A percentile compares a stretch with the other conserved stretches of the same genome.
phyloP scores from a whole-genome alignment of 1,140 invertebrate genomes.

The Aphelenchoides avenae region DNA sequence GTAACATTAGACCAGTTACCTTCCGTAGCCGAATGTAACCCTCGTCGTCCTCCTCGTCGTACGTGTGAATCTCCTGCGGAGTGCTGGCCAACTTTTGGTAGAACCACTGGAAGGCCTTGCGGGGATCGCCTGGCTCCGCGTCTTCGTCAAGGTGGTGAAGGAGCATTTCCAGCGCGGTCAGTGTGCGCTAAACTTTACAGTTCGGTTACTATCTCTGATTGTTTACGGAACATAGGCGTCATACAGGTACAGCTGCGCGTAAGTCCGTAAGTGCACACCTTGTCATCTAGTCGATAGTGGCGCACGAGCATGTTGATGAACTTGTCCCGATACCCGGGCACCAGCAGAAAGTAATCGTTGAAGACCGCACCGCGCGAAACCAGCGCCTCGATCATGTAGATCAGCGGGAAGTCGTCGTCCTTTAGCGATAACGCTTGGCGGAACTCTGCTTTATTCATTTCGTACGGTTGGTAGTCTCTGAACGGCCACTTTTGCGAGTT shows the following conservation, averaged over 20 bases:
- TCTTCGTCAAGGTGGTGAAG: neutral
- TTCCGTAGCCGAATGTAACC: conserved; percentile 23
- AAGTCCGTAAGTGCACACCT: neutral
- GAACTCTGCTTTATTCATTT: too few relatives aligned
- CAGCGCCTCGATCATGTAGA: conserved; percentile 18
- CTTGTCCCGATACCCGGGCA: neutral
- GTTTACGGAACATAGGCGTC: too few relatives aligned
- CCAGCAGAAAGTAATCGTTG: conserved; percentile 1
- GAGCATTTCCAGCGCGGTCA: conserved; percentile 16
- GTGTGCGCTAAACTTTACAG: conserved; percentile 19
- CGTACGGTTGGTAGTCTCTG: too few relatives aligned
- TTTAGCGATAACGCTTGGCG: conserved; percentile 2
- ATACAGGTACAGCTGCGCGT: too few relatives aligned
- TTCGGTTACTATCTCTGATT: too few relatives aligned
- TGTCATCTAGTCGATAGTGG: neutral
- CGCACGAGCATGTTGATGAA: neutral
- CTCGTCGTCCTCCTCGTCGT: neutral
- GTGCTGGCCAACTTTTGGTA: neutral
- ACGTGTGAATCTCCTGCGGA: neutral
- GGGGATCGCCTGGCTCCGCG: conserved; percentile 1
- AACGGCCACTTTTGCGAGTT: too few relatives aligned
- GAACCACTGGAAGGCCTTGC: neutral
- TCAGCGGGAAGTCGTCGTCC: conserved; percentile 8
- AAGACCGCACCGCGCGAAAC: conserved; percentile 14
- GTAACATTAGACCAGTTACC: conserved; percentile 11